Conservation (phyloP, 2,888 invertebrate genomes). For the Tiphia femorata region DNA sequence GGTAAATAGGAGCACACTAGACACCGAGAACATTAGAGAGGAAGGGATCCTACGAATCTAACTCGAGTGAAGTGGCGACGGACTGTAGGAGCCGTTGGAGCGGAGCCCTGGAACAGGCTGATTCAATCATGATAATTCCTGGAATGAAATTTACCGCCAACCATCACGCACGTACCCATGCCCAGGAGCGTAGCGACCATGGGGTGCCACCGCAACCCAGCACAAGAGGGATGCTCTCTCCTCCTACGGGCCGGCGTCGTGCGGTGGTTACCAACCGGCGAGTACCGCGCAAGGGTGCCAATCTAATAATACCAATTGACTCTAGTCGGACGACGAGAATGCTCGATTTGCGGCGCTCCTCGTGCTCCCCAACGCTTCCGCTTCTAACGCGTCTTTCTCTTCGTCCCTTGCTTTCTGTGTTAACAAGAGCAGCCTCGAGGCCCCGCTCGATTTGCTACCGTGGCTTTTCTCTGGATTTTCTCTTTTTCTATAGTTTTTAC, state of each 20-base stretch:
- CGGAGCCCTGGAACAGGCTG: slow-evolving; percentile 56
- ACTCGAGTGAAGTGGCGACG: slow-evolving; percentile 50
- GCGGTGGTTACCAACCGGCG: slow-evolving; percentile 20
- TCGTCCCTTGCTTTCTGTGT: too few relatives aligned
- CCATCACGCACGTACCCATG: slow-evolving; percentile 61
- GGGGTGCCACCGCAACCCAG: slow-evolving; percentile 42
- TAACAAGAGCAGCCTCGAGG: too few relatives aligned
- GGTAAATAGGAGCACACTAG: too few relatives aligned
- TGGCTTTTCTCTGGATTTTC: too few relatives aligned
- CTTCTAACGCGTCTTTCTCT: slow-evolving; percentile 43
- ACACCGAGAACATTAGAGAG: too few relatives aligned
- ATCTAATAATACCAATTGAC: slow-evolving; percentile 69
- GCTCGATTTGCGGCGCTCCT: slow-evolving; percentile 61
- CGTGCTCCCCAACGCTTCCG: slow-evolving; percentile 45
- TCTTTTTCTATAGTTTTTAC: too few relatives aligned
- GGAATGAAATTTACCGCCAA: slow-evolving; percentile 68
- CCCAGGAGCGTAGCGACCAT: slow-evolving; percentile 41
- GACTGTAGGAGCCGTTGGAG: slow-evolving; percentile 31
- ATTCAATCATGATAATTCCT: slow-evolving; percentile 69
- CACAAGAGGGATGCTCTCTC: slow-evolving; percentile 53
- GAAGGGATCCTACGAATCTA: slow-evolving; percentile 29
- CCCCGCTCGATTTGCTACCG: too few relatives aligned
- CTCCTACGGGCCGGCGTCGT: too few relatives aligned
- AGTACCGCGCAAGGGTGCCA: slow-evolving; percentile 58
- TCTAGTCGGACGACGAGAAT: slow-evolving; percentile 56